Conservation (phyloP, 2,113 vertebrate species). For the Struthidea cinerea region DNA sequence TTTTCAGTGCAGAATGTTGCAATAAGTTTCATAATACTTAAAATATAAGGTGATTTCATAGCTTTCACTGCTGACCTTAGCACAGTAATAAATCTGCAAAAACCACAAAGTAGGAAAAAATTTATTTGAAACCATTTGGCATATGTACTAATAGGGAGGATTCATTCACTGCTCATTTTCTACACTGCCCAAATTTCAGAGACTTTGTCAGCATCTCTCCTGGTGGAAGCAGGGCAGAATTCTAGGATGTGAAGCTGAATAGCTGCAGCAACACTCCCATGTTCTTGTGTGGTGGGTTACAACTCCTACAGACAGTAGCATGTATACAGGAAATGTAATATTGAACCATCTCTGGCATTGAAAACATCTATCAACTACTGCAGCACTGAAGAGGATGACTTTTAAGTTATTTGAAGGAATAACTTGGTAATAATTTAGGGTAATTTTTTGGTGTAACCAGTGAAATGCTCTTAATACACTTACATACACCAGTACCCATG, state of each 20-base stretch:
- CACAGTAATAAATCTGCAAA: not conserved
- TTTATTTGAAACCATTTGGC: not conserved
- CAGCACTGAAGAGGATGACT: not conserved
- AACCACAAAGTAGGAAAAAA: not conserved
- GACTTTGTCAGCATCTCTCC: not conserved
- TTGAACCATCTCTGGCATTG: not conserved
- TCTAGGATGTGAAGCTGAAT: not conserved
- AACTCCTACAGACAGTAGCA: not conserved
- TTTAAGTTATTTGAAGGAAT: not conserved
- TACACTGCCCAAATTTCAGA: not conserved
- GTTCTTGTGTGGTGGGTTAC: not conserved
- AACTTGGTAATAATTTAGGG: too few species aligned
- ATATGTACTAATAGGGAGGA: not conserved
- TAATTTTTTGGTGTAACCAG: not conserved
- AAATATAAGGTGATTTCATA: not conserved
- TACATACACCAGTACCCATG: fast-evolving
- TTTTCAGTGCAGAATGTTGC: not conserved
- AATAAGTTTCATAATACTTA: not conserved
- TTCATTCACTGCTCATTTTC: not conserved
- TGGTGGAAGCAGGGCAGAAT: not conserved
- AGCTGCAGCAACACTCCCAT: not conserved
- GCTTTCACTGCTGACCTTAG: not conserved
- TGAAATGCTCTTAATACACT: not conserved
- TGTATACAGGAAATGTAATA: not conserved
- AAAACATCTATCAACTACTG: not conserved